Base-by-base conservation (phyloP, 1,140 invertebrate genomes). In the Wiebesia pumilae region DNA sequence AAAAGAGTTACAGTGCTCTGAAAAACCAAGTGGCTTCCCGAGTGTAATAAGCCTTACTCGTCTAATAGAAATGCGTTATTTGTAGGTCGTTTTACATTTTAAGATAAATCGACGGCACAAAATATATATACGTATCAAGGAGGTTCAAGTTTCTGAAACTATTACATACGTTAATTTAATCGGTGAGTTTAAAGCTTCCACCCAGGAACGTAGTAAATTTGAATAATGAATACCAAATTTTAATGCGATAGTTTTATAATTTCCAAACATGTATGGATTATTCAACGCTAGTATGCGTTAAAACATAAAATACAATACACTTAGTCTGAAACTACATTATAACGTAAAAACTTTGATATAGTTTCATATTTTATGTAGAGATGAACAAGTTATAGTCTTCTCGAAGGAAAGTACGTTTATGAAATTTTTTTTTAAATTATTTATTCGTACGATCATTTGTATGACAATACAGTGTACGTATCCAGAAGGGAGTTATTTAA, bases 81-180 rank as follows among this genome's bases (percentile, higher is more conserved):
- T 75, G 24, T n/a, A 24, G 27, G 40, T 75, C 71, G 71, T n/a
- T 75, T 27, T 43, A 75, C 40, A n/a, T 75, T 75, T 75, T 43
- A 3, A n/a, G n/a, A 75, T 75, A 12, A 43, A 43, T 43, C 12
- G 19, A n/a, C 9, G 1, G 9, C 43, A 75, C 12, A 75, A 43
- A 75, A 33, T 19, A 19, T 33, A 38, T 21, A 30, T 1, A 3
- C 3, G n/a, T 14, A 6, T 62, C 2, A 27, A 62, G 1, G 3
- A 62, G 24, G 3, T 62, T 62, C 24, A 16, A 33, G 19, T 35
- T 35, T 4, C 67, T 69, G 30, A 69, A 69, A 35, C 0, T 35
- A 35, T 35, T 35, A 33, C 27, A 12, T 14, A 6, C 35, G 21
- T 73, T 73, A 73, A 38, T 38, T 73, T 73, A 73, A 24, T 40